phyloP scores from a whole-genome alignment of 2,113 vertebrate genomes.

The Hippocampus abdominalis region DNA sequence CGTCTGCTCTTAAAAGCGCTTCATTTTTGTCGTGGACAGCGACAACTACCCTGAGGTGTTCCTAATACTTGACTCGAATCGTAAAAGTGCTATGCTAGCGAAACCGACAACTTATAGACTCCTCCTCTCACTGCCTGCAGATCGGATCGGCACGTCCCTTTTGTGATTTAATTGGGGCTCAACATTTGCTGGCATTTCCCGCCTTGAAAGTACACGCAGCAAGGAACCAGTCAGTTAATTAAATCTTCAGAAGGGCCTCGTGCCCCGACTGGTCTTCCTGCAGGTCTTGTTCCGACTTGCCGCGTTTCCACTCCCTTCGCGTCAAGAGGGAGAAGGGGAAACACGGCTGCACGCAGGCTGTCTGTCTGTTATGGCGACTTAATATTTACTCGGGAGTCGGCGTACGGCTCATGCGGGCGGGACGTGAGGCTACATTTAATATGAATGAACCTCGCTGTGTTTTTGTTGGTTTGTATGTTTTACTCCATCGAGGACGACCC shows the following conservation, averaged over 20 bases:
- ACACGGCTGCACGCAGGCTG: slow-evolving; percentile 7
- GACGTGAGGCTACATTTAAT: background rate
- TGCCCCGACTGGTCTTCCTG: slow-evolving; percentile 40
- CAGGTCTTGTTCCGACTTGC: slow-evolving; percentile 53
- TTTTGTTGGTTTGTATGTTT: background rate
- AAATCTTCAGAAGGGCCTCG: slow-evolving; percentile 31
- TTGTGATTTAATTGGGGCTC: slow-evolving; percentile 28
- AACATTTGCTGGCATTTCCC: slow-evolving; percentile 1
- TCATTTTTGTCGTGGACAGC: background rate
- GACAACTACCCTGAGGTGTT: background rate
- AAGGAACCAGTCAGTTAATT: slow-evolving; percentile 38
- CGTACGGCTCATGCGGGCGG: background rate
- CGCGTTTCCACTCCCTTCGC: slow-evolving; percentile 28
- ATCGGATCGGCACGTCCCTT: background rate
- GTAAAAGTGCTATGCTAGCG: background rate
- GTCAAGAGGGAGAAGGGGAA: slow-evolving; percentile 10
- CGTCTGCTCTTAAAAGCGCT: background rate
- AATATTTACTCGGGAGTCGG: background rate
- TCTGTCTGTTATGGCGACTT: background rate
- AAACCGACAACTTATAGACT: background rate
- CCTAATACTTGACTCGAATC: background rate
- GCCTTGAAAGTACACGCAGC: background rate
- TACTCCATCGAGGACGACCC: background rate
- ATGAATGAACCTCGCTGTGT: background rate
- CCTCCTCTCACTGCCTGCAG: too few relatives aligned